Evolutionary conservation across 1,140 invertebrate species (phyloP).

Genomic region (Nebria ingens): DNA sequence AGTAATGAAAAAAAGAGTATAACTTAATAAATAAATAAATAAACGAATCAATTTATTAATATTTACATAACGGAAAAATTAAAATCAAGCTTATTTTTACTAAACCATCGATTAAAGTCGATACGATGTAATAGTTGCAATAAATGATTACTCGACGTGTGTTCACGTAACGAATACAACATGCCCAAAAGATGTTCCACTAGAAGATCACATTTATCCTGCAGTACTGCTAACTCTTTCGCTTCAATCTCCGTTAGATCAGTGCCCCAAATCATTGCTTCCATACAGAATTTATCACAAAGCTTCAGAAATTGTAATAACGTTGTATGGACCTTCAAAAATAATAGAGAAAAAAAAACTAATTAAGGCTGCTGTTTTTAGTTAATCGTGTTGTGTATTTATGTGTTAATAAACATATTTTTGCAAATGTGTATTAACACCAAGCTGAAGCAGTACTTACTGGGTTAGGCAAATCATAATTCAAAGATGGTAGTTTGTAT

Average conservation of each 20-base stretch:
- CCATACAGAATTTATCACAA: constrained; percentile 44
- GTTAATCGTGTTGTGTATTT: no score
- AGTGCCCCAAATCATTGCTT: constrained; percentile 36
- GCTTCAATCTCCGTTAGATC: constrained; percentile 38
- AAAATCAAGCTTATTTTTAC: constrained; percentile 23
- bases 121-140: constrained; percentile 57
- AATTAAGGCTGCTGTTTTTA: no score
- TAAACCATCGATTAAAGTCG: constrained; percentile 69
- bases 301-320: constrained; percentile 41
- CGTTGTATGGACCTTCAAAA: constrained; percentile 39
- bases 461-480: constrained; percentile 31
- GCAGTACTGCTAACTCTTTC: constrained; percentile 25
- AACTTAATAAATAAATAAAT: constrained; percentile 7
- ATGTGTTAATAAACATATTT: no score
- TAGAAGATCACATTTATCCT: constrained; percentile 42
- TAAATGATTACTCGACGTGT: constrained; percentile 54
- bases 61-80: background rate
- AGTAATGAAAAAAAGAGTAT: constrained; percentile 51
- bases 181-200: constrained; percentile 47
- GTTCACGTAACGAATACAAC: constrained; percentile 48
- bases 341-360: no score
- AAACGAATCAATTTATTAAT: background rate
- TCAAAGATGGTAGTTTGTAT: constrained; percentile 8
- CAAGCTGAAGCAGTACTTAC: no score
- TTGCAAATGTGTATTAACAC: no score